Conservation (phyloP, 2,113 vertebrate genomes). For the Tor tambroides region DNA sequence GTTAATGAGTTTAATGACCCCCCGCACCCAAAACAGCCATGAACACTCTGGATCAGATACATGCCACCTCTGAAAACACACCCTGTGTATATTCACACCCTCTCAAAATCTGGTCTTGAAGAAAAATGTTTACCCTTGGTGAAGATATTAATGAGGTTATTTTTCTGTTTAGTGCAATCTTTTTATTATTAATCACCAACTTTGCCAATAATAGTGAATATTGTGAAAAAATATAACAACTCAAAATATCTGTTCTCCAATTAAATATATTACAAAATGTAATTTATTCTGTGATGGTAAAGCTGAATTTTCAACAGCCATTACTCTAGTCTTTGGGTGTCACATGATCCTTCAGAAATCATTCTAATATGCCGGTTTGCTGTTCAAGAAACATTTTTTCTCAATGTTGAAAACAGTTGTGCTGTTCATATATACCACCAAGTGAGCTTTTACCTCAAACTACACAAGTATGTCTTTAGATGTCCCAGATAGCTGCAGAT, state of each 20-base stretch:
- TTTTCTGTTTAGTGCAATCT: not conserved
- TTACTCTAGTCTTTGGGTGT: not conserved
- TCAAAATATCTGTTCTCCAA: too few species aligned
- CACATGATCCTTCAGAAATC: not conserved
- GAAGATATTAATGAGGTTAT: not conserved
- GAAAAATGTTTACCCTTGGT: not conserved
- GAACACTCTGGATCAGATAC: slow-evolving; percentile 65
- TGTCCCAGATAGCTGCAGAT: slow-evolving; percentile 16
- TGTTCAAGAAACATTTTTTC: not conserved
- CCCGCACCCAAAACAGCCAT: slow-evolving; percentile 57
- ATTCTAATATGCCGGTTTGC: not conserved
- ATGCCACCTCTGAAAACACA: not conserved
- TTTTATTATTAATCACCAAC: not conserved
- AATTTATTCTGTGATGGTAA: too few species aligned
- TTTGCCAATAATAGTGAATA: not conserved
- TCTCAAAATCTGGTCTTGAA: not conserved
- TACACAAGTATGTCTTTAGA: not conserved
- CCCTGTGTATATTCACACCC: not conserved
- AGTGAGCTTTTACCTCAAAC: not conserved
- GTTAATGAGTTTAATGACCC: slow-evolving; percentile 68
- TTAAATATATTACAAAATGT: too few species aligned
- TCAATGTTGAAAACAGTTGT: not conserved
- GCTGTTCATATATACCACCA: not conserved
- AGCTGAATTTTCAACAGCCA: not conserved
- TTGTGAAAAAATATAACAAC: too few species aligned